Evolutionary conservation across 2,888 invertebrate species (phyloP).

Genomic region (Lissocephala sabroskyi): DNA sequence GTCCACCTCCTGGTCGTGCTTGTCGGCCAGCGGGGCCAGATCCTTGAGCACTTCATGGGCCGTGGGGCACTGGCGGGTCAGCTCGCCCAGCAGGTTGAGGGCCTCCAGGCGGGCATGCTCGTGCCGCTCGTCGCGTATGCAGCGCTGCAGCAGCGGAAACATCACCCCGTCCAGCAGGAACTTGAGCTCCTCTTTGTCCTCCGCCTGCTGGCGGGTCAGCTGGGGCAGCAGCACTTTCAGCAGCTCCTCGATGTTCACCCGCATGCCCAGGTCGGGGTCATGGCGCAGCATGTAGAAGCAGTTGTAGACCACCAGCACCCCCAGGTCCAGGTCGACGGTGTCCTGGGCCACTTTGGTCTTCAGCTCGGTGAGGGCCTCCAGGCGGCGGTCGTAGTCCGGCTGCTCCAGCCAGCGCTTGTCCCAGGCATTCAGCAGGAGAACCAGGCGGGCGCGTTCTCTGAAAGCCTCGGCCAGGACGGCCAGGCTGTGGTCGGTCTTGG

Average conservation of each 20-base stretch:
- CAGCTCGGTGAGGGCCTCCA: slow-evolving; percentile 84
- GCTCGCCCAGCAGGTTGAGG: slow-evolving; percentile 83
- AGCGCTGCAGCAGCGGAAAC: slow-evolving; percentile 79
- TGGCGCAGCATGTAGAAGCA: slow-evolving; percentile 84
- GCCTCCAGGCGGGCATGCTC: slow-evolving; percentile 85
- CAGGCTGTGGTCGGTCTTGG: slow-evolving; percentile 20
- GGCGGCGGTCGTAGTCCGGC: slow-evolving; percentile 88
- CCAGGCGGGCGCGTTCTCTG: slow-evolving; percentile 74
- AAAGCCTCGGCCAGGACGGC: slow-evolving; percentile 29
- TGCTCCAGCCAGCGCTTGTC: slow-evolving; percentile 93
- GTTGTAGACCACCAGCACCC: slow-evolving; percentile 85
- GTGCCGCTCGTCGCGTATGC: slow-evolving; percentile 80
- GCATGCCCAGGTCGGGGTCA: slow-evolving; percentile 87
- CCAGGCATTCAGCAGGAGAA: slow-evolving; percentile 87
- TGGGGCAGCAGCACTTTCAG: slow-evolving; percentile 80
- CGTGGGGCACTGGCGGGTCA: slow-evolving; percentile 81
- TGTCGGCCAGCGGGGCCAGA: slow-evolving; percentile 78
- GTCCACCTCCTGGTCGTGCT: slow-evolving; percentile 86
- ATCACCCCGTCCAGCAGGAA: slow-evolving; percentile 83
- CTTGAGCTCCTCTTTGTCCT: slow-evolving; percentile 75
- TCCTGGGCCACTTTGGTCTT: slow-evolving; percentile 73
- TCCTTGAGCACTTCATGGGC: slow-evolving; percentile 82
- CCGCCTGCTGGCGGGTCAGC: slow-evolving; percentile 75
- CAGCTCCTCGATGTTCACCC: slow-evolving; percentile 84
- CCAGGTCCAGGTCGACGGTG: slow-evolving; percentile 77